Percentiles rank a stretch among this genome's conserved stretches.
These are phyloP conservation scores for Operophtera brumata DNA, from an alignment of 2,888 invertebrate species.

Conservation along the genomic window DNA sequence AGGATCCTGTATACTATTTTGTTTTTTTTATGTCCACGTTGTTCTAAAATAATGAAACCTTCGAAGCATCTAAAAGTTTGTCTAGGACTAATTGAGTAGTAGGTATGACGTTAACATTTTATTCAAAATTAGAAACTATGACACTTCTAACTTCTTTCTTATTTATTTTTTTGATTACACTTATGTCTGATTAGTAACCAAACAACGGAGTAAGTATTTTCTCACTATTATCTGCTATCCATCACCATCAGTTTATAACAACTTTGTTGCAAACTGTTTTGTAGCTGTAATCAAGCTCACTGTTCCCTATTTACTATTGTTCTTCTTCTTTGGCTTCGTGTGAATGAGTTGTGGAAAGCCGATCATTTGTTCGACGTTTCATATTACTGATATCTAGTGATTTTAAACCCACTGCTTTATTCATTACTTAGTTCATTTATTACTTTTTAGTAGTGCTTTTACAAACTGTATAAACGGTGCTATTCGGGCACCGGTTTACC, in stretches of 20 bases:
- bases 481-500: not conserved
- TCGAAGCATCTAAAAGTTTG: too few relatives aligned
- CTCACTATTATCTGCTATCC: constrained; percentile 7
- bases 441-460: not conserved
- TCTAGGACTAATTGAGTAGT: too few relatives aligned
- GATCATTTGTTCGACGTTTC: constrained; percentile 46
- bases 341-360: constrained; percentile 55
- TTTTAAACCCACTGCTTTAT: not conserved
- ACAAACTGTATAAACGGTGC: not conserved
- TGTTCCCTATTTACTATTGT: constrained; percentile 52
- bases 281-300: constrained; percentile 44
- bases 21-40: too few relatives aligned
- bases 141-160: too few relatives aligned
- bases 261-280: constrained; percentile 33
- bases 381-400: constrained; percentile 26
- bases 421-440: too few relatives aligned
- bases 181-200: too few relatives aligned
- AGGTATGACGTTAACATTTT: too few relatives aligned
- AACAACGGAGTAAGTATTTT: not conserved
- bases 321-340: constrained; percentile 43
- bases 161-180: too few relatives aligned
- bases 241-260: constrained; percentile 12
- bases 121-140: too few relatives aligned
- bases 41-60: too few relatives aligned
- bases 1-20: too few relatives aligned